phyloP scores from a whole-genome alignment of 2,797 vertebrate genomes.

The Chromobotia macracanthus region DNA sequence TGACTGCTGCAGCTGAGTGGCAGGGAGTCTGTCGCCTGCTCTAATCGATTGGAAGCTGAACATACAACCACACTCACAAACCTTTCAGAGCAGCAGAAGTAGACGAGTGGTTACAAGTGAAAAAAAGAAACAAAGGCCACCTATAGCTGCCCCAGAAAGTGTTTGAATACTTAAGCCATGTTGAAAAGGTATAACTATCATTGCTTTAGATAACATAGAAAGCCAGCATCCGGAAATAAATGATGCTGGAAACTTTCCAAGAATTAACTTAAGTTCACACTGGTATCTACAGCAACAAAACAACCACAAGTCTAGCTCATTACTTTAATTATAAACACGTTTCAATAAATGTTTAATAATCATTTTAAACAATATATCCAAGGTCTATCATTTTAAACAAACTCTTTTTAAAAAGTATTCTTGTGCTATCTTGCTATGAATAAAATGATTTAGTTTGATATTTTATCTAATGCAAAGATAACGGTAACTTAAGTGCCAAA shows the following conservation, averaged over 20 bases:
- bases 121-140: not conserved
- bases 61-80: constrained; percentile 37
- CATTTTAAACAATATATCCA: not conserved
- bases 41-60: constrained; percentile 16
- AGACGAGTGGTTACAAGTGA: constrained; percentile 18
- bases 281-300: too few relatives aligned
- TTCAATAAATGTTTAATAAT: too few relatives aligned
- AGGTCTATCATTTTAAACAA: not conserved
- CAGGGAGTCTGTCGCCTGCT: constrained; percentile 10
- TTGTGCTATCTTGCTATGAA: not conserved
- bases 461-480: not conserved
- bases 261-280: too few relatives aligned
- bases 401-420: not conserved
- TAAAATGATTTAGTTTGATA: not conserved
- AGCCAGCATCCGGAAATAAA: too few relatives aligned
- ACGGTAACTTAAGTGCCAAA: not conserved
- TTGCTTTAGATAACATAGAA: too few relatives aligned
- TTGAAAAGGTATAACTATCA: too few relatives aligned
- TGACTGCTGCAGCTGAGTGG: not conserved
- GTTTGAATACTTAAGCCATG: not conserved
- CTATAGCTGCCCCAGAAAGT: not conserved
- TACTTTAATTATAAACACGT: too few relatives aligned
- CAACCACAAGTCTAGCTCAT: too few relatives aligned
- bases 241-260: too few relatives aligned
- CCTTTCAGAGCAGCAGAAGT: not conserved